These are phyloP conservation scores for Augiades crinisus DNA, from an alignment of 2,888 invertebrate genomes.

Conservation along the genomic window DNA sequence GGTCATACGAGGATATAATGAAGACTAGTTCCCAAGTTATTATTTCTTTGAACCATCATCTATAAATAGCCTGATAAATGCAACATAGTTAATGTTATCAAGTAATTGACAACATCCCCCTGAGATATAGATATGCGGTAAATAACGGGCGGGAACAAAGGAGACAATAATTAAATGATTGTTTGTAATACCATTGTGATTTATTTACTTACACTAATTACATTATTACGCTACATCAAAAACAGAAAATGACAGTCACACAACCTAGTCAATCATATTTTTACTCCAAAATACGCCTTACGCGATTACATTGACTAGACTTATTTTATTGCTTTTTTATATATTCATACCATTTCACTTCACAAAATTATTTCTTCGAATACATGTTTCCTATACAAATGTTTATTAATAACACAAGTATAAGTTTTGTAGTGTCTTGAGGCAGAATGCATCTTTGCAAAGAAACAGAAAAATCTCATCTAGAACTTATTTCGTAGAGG, in stretches of 20 bases:
- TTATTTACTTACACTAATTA: constrained; percentile 16
- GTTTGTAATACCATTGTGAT: constrained; percentile 19
- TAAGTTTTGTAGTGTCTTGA: neutral
- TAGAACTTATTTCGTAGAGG: constrained; percentile 11
- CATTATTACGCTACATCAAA: constrained; percentile 2
- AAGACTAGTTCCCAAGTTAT: neutral
- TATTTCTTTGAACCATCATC: neutral
- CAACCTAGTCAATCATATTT: constrained; percentile 12
- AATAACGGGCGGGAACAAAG: constrained; percentile 7
- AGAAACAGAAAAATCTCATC: constrained; percentile 2
- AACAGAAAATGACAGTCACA: neutral
- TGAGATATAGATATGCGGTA: neutral
- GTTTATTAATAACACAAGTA: neutral
- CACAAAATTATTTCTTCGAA: constrained; percentile 1
- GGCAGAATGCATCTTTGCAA: constrained; percentile 3
- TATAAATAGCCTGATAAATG: constrained; percentile 12
- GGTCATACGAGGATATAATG: neutral
- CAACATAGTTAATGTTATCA: constrained; percentile 15
- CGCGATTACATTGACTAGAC: constrained; percentile 34
- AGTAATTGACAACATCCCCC: constrained; percentile 12
- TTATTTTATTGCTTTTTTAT: constrained; percentile 27
- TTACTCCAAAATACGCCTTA: constrained; percentile 24
- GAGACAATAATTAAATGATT: neutral
- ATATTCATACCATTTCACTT: constrained; percentile 19
- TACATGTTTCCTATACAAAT: neutral